A percentile compares a stretch with the other conserved stretches of the same genome.
Evolutionary conservation across 2,888 invertebrate genomes (phyloP).

Genomic region (Megamerina dolium): DNA sequence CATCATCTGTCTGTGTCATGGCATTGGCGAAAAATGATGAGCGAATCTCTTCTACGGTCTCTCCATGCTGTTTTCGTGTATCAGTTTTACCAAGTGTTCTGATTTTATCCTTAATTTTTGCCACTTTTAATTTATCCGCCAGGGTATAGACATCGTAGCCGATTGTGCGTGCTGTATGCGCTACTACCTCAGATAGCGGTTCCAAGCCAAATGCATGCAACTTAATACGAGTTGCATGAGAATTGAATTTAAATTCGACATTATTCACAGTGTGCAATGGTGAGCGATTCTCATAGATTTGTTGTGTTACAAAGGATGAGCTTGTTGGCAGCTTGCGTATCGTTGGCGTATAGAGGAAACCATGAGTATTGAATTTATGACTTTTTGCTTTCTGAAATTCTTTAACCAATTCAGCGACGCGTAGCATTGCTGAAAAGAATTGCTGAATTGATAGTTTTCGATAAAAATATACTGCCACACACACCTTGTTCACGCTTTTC

Average conservation of each 20-base stretch:
- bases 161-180: conserved; percentile 18
- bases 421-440: conserved; percentile 14
- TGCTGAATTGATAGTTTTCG: too few relatives aligned
- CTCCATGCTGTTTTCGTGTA: conserved; percentile 3
- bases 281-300: conserved; percentile 25
- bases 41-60: conserved; percentile 12
- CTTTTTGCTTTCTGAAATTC: conserved; percentile 5
- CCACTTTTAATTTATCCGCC: conserved; percentile 16
- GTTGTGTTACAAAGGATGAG: conserved; percentile 19
- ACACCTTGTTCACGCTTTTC: conserved; percentile 19
- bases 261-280: conserved; percentile 25
- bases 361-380: not conserved
- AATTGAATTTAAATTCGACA: conserved; percentile 23
- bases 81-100: too few relatives aligned
- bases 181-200: conserved; percentile 13
- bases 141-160: conserved; percentile 19
- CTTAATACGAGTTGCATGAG: conserved; percentile 18
- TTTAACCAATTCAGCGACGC: conserved; percentile 10
- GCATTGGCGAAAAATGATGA: conserved; percentile 22
- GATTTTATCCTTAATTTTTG: conserved; percentile 17
- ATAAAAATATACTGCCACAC: not conserved
- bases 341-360: conserved; percentile 18
- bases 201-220: conserved; percentile 24
- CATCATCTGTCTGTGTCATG: conserved; percentile 24
- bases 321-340: conserved; percentile 23